Evolutionary conservation across 2,888 invertebrate species (phyloP).

Genomic region (Microctonus hyperodae): DNA sequence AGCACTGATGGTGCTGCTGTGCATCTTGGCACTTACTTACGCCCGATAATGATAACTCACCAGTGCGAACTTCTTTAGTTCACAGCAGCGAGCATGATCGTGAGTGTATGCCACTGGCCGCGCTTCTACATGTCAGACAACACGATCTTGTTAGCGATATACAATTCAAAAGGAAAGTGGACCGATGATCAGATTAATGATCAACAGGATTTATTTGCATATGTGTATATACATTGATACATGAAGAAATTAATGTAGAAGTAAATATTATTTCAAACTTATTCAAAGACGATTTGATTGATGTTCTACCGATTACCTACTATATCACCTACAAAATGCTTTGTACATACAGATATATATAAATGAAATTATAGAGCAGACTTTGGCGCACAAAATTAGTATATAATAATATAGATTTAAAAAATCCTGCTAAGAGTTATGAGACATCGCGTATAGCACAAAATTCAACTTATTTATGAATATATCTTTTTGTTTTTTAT

Average conservation of each 20-base stretch:
- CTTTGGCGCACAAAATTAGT: no score
- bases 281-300: slow-evolving; percentile 15
- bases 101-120: slow-evolving; percentile 17
- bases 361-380: no score
- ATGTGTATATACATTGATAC: neutral
- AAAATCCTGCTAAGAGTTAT: no score
- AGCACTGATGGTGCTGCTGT: slow-evolving; percentile 23
- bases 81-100: slow-evolving; percentile 4
- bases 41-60: slow-evolving; percentile 44
- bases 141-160: slow-evolving; percentile 24
- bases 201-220: neutral
- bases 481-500: no score
- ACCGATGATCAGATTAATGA: slow-evolving; percentile 6
- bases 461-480: no score
- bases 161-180: neutral
- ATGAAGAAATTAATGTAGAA: neutral
- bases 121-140: slow-evolving; percentile 25
- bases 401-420: no score
- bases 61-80: slow-evolving; percentile 10
- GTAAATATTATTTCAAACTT: neutral
- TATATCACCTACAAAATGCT: no score
- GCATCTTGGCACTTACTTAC: slow-evolving; percentile 38
- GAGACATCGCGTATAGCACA: no score
- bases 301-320: no score
- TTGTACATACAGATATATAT: no score